Conservation (phyloP, 1,140 invertebrate genomes). For the Platyura marginata region DNA sequence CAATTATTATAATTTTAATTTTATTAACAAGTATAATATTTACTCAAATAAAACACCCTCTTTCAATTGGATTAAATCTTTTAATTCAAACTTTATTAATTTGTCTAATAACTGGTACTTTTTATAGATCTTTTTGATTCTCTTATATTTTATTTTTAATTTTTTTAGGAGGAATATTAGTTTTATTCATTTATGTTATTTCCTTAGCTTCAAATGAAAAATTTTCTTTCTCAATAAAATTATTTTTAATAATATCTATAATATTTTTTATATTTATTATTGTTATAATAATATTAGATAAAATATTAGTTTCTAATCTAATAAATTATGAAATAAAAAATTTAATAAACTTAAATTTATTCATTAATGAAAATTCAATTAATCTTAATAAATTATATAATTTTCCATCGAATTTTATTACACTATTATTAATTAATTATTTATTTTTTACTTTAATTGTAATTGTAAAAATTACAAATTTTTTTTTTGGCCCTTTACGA, state of each 20-base stretch:
- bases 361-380: constrained; percentile 9
- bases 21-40: constrained; percentile 19
- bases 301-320: constrained; percentile 5
- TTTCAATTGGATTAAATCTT: constrained; percentile 29
- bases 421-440: constrained; percentile 28
- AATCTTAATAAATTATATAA: constrained; percentile 26
- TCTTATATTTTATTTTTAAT: constrained; percentile 31
- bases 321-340: constrained; percentile 11
- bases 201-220: constrained; percentile 33
- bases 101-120: constrained; percentile 19
- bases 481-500: constrained; percentile 23
- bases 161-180: constrained; percentile 33
- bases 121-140: constrained; percentile 26
- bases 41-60: constrained; percentile 26
- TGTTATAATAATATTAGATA: constrained; percentile 11
- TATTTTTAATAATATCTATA: constrained; percentile 9
- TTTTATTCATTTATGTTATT: constrained; percentile 34
- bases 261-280: constrained; percentile 10
- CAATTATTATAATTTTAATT: constrained; percentile 18
- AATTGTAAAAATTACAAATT: constrained; percentile 27
- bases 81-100: constrained; percentile 27
- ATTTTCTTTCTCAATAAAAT: constrained; percentile 23
- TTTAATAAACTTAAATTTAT: constrained; percentile 17
- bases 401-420: constrained; percentile 22
- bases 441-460: constrained; percentile 29